Evolutionary conservation across 2,797 vertebrate genomes (phyloP), one percentile per base, ranked within the genome.

Genomic region (Apogon talboti): DNA sequence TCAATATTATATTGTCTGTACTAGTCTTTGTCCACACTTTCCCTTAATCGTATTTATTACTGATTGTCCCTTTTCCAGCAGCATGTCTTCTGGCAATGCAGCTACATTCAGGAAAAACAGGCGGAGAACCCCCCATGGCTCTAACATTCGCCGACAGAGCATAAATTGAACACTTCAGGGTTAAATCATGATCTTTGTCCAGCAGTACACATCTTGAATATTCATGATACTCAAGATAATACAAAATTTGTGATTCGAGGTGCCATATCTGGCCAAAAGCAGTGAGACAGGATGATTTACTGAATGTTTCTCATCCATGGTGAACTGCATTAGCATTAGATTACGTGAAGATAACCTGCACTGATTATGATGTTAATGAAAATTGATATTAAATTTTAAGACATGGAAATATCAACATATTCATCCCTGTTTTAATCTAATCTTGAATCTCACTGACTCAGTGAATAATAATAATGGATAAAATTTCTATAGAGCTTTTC

Each of bases 211-310:
- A 59, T 33, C 14, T 58, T 54, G 10, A 55, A 76, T 74, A 74
- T 82, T 77, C 63, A 75, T 75, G n/a, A 50, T 53, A 33, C 2
- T 6, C 14, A 44, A 60, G 43, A 21, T 68, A 15, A 81, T 69
- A 66, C 45, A n/a, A 46, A 40, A 53, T 69, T 61, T 49, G 10
- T 41, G 18, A 66, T 18, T 60, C 59, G 41, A 13, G 11, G 38
- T 45, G n/a, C 19, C 3, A 18, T 41, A 28, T 44, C 38, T 16
- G 11, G 4, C 10, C 15, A 44, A 48, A 57, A 43, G 6, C 50
- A 24, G 15, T 18, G 8, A 56, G 44, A 45, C 35, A 0, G 11
- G 18, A 40, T 63, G 14, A 69, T 15, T 71, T 33, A 63, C 55
- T 52, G 28, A 64, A 55, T 35, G 16, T 57, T 38, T 55, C 28